Percentiles rank a stretch among this genome's conserved stretches.
Evolutionary conservation across 1,140 invertebrate species (phyloP).

Genomic region (Drosophila lini): DNA sequence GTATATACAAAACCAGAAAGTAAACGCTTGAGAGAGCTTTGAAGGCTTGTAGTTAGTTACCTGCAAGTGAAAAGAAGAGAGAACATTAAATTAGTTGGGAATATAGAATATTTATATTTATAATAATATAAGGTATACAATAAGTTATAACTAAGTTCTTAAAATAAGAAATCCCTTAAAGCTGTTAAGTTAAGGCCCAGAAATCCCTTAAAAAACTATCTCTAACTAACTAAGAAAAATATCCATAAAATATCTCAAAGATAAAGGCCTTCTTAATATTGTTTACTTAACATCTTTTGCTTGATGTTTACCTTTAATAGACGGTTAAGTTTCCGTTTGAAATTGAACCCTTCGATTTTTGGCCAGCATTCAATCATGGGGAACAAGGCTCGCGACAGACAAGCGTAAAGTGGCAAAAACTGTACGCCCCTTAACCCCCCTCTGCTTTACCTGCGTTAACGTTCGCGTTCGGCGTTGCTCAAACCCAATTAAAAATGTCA

Average conservation of each 20-base stretch:
- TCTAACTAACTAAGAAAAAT: neutral
- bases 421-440: conserved; percentile 26
- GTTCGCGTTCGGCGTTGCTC: conserved; percentile 45
- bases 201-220: neutral
- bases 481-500: conserved; percentile 83
- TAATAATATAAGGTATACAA: neutral
- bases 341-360: conserved; percentile 21
- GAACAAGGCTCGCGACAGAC: conserved; percentile 23
- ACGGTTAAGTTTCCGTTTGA: conserved; percentile 38
- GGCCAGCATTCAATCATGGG: conserved; percentile 32
- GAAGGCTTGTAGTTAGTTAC: conserved; percentile 45
- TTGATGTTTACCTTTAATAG: conserved; percentile 31
- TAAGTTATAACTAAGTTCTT: neutral
- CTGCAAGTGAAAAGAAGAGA: conserved; percentile 45
- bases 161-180: too few species aligned
- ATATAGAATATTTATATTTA: neutral
- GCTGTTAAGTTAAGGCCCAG: neutral
- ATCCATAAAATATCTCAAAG: neutral
- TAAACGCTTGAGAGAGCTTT: conserved; percentile 10
- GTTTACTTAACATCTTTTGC: neutral
- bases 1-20: conserved; percentile 9
- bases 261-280: neutral
- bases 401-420: conserved; percentile 61
- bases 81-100: conserved; percentile 14
- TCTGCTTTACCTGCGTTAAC: neutral